phyloP scores from a whole-genome alignment of 2,888 invertebrate species.

The Peribatodes rhomboidaria region DNA sequence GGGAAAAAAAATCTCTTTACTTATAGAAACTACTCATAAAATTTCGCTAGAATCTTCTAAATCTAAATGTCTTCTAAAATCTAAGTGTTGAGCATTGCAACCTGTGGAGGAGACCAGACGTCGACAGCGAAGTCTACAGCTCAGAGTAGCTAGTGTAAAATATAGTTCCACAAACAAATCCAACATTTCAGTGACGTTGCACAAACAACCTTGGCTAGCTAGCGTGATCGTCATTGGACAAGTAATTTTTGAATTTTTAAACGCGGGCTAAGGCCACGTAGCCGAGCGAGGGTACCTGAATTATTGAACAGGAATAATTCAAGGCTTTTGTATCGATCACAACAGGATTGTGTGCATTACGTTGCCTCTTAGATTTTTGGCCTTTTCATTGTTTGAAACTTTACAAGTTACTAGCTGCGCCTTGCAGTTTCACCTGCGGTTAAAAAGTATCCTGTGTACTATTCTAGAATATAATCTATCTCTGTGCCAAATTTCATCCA shows the following conservation, averaged over 20 bases:
- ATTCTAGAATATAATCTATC: too few species aligned
- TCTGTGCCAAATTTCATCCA: too few species aligned
- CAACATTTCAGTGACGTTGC: neutral
- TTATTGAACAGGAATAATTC: conserved; percentile 43
- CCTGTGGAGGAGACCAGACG: too few species aligned
- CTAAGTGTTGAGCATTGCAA: too few species aligned
- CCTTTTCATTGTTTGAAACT: too few species aligned
- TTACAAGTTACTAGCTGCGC: neutral
- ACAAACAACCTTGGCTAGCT: neutral
- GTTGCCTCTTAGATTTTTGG: conserved; percentile 4
- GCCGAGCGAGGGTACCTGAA: conserved; percentile 30
- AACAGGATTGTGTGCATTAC: conserved; percentile 28
- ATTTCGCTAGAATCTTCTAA: too few species aligned
- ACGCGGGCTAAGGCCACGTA: conserved; percentile 27
- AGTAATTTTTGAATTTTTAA: conserved; percentile 39
- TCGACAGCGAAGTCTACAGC: too few species aligned
- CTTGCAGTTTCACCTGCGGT: too few species aligned
- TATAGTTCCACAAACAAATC: neutral
- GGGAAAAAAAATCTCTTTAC: too few species aligned
- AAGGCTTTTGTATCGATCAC: conserved; percentile 42
- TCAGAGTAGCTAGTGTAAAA: neutral
- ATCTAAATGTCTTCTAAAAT: too few species aligned
- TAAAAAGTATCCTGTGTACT: too few species aligned
- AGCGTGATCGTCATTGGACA: conserved; percentile 17
- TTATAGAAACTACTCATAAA: too few species aligned